Conservation (phyloP, 2,113 vertebrate genomes). For the Nyctereutes procyonoides region DNA sequence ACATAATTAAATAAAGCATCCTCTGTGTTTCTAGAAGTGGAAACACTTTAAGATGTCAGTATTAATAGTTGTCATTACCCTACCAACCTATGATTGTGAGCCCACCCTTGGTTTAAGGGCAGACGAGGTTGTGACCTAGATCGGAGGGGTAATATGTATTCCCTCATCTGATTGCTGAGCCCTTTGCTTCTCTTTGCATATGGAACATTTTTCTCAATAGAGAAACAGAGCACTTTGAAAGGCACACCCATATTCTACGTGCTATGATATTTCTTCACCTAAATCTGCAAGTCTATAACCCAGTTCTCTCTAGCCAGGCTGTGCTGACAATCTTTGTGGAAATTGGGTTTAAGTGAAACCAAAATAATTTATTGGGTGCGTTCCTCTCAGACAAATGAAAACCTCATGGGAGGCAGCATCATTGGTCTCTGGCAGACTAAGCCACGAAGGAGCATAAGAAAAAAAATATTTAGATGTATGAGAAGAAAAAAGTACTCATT, state of each 20-base stretch:
- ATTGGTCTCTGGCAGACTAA: neutral
- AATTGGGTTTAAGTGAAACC: neutral
- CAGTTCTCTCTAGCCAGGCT: neutral
- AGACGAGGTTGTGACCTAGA: neutral
- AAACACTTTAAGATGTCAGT: neutral
- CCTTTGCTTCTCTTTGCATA: neutral
- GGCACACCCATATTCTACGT: accelerated
- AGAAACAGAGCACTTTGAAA: neutral
- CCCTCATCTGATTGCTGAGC: neutral
- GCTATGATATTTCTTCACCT: neutral
- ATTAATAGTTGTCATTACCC: neutral
- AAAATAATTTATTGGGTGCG: neutral
- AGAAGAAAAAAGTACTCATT: neutral
- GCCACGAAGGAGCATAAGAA: neutral
- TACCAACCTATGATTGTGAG: neutral
- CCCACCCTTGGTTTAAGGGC: neutral
- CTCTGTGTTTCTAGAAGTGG: neutral
- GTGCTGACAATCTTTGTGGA: neutral
- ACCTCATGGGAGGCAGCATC: neutral
- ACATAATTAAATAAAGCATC: neutral
- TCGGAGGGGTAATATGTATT: accelerated
- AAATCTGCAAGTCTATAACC: neutral
- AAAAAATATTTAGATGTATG: neutral
- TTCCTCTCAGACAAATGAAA: neutral
- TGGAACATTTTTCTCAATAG: neutral